Evolutionary conservation across 2,113 vertebrate species (phyloP), one percentile per base, ranked within the genome.

Genomic region (Solea senegalensis): DNA sequence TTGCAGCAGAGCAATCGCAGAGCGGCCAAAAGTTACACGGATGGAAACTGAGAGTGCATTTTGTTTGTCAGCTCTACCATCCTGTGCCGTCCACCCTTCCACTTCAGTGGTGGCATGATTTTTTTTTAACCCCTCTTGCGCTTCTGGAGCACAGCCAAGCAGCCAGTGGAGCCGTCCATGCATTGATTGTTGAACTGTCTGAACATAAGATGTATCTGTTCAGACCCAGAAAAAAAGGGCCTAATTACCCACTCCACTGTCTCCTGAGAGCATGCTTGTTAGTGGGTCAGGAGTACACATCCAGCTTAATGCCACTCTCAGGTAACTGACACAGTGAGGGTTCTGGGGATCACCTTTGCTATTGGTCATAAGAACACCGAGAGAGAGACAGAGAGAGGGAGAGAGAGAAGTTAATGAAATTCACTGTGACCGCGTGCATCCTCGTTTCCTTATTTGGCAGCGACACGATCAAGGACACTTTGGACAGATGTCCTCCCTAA

Each of bases 1-100:
- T 91, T 85, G 62, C 90, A 88, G 74, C 64, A 79, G 49, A 65
- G 57, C 15, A 55, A 69, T 59, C n/a, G 21, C 69, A 15, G 49
- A 67, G 58, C 55, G n/a, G 80, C 64, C 82, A 70, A 78, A 77
- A 88, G 87, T 90, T 86, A 81, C 81, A 68, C 82, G 83, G 81
- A 70, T 81, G 74, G 50, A 78, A 74, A 75, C 81, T 65, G 75
- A 86, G 75, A 70, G 65, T 5, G 9, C 50, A 69, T 69, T 84
- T 65, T 85, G 61, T 76, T 65, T 80, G 82, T 81, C 82, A 61
- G 64, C 82, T 52, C 73, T 75, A 64, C 78, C 70, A 27, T 73
- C 70, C 64, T 12, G 2, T 55, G 65, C 71, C 72, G 56, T 68
- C 65, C 72, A 52, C 62, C 74, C 67, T 79, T 68, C 69, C 53